Evolutionary conservation across 2,797 vertebrate species (phyloP).

Genomic region (Nyctalus aviator): DNA sequence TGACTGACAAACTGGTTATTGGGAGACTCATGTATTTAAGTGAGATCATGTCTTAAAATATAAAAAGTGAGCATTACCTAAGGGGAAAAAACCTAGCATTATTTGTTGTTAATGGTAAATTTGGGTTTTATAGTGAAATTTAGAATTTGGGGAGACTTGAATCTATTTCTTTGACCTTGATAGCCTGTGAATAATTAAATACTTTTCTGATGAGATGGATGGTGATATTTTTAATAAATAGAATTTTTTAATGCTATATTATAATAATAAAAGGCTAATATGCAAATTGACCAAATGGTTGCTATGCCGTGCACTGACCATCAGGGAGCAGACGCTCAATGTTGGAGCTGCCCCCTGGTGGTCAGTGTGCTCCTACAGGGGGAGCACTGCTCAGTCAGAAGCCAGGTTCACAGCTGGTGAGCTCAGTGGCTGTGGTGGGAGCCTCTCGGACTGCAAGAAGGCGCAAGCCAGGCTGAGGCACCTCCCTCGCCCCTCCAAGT

Average conservation of each 20-base stretch:
- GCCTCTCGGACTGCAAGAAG: no score
- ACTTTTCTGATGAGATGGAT: constrained; percentile 33
- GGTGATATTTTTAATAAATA: not conserved
- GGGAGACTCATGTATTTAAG: constrained; percentile 36
- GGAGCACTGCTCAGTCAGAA: no score
- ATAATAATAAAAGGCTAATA: not conserved
- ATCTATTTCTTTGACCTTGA: not conserved
- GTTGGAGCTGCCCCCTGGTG: no score
- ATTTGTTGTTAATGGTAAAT: constrained; percentile 46
- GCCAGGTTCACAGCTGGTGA: no score
- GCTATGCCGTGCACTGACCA: no score
- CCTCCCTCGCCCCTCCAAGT: no score
- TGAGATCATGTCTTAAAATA: not conserved
- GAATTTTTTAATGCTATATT: not conserved
- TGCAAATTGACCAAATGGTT: no score
- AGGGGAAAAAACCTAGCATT: not conserved
- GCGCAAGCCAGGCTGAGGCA: no score
- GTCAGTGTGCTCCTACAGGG: no score
- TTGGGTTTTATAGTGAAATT: constrained; percentile 47
- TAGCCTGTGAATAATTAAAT: not conserved
- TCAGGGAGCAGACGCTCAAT: no score
- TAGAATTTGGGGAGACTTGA: constrained; percentile 33
- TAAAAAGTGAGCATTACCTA: not conserved
- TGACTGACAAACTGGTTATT: constrained; percentile 3
- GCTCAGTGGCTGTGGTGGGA: no score